Base-by-base conservation (phyloP, 2,888 invertebrate genomes). In the Megamerina dolium region DNA sequence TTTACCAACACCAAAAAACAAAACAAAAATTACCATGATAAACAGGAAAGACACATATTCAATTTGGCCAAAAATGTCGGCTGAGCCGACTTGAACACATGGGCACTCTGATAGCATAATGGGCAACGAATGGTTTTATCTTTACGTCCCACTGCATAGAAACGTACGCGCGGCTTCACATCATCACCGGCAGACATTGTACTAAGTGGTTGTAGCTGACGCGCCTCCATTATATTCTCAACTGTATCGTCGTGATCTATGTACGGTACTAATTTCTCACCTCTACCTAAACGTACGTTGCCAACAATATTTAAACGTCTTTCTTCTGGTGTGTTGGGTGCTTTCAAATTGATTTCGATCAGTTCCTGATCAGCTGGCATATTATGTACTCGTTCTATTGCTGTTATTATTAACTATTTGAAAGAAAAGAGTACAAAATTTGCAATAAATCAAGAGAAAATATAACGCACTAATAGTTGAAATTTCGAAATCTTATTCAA, bases 81-180 rank as follows among this genome's bases (percentile, higher is more conserved):
- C 39, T 60, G n/a, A n/a, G n/a, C n/a, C n/a, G n/a, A 67, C 60
- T 36, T 60, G 54, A 6, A 65, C 62, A 1, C 58, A 37, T 61
- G 58, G 3, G 63, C 56, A 14, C 52, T 50, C 17, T 60, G 56
- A 23, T 56, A 55, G 44, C 68, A 68, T 14, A 68, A 41, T 0
- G 69, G 69, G 40, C 68, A 68, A 16, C 50, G 55, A 1, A 68
- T 55, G 5, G 56, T 56, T 41, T 64, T 60, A 4, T 57, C 61
- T 37, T 59, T 60, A 2, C 68, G 68, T 4, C 68, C 68, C 0
- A 68, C 61, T n/a, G 62, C 54, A 41, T 60, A 68, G 48, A 59
- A 68, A 18, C 64, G 61, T 39, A 68, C 38, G 34, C 58, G 59
- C 2, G 66, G 61, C 43, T 61, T 63, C 4, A 49, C 52, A 37